Base-by-base conservation (phyloP, 1,140 invertebrate species). In the Caenorhabditis brenneri region DNA sequence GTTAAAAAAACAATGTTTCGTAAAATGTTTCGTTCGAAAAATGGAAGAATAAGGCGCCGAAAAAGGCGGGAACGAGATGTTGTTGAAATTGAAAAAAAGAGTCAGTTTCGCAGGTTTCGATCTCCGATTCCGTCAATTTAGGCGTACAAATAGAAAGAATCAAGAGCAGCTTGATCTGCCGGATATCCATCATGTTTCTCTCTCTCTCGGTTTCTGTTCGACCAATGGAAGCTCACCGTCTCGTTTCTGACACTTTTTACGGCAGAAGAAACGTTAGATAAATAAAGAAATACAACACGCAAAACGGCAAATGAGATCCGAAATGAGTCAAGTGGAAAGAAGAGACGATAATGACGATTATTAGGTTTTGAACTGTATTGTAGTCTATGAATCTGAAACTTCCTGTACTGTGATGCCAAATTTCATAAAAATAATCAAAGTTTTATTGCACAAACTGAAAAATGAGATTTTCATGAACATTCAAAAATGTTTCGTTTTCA, bases 261-360 rank as follows among this genome's bases (percentile, higher is more conserved):
- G 65, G 33, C 27, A 74, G 16, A 42, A 74, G 36, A 74, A 74
- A 74, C 33, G 65, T 74, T 74, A 29, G 4, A 36, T 29, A 74
- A 74, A 74, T 46, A 42, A 24, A 74, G 27, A 74, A 74, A 74
- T 74, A 74, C 29, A 65, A 65, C 58, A 65, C 58, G 58, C n/a
- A 51, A 51, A 12, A 58, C n/a, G 53, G n/a, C 53, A 27, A n/a
- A 27, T n/a, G n/a, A n/a, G n/a, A 27, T 6, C 15, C n/a, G 36
- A 24, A 74, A 31, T n/a, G 36, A 42, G 7, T n/a, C 36, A 24
- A 10, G 22, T 10, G 24, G 22, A 24, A 24, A 9, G 10, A 24
- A 27, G 22, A 42, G 53, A 27, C 4, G 33, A 74, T 74, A 74
- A 74, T 74, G 36, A 42, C 22, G 36, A 39, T 74, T 46, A 24